Base-by-base conservation (phyloP, 2,797 vertebrate genomes). In the Enteromius paludinosus region DNA sequence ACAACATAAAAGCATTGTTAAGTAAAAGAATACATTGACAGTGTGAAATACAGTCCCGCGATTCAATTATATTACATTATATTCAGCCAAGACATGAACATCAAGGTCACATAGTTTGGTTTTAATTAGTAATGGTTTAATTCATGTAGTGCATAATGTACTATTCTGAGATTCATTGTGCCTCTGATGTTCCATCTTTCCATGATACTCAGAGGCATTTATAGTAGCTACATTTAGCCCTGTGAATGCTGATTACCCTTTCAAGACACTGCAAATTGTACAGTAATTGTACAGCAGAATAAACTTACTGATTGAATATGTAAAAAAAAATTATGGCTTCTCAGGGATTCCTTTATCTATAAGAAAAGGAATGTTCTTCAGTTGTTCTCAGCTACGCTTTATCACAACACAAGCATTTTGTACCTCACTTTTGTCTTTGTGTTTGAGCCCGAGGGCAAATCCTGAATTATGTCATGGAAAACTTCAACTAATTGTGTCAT, bases 401-500 rank as follows among this genome's bases (percentile, higher is more conserved):
- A 17, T 72, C 47, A 45, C 61, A 75, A 64, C 25, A 33, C 25
- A 79, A 23, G 68, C 74, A 10, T 79, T 20, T 86, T 83, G 78
- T 66, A 82, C 82, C 18, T 85, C 84, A 20, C 84, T 87, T 75
- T 28, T 30, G 66, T 61, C 87, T 92, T 90, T 91, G 92, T 93
- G 92, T 91, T 90, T 90, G 85, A 83, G 82, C 82, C 88, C 86
- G 68, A 89, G 88, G 87, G 87, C 86, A 87, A 89, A 91, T 90
- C 87, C 88, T 87, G 85, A 90, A 91, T 93, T 85, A 92, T 90
- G 90, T 90, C 81, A 93, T 91, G 91, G 92, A 93, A 94, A 94
- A 91, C 88, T 87, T 90, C 49, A 62, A 85, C 88, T 95, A 95
- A 95, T 93, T 95, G 92, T 86, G 88, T 90, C 90, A 10, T 91